Evolutionary conservation across 2,797 vertebrate genomes (phyloP).

Genomic region (Gymnodraco acuticeps): DNA sequence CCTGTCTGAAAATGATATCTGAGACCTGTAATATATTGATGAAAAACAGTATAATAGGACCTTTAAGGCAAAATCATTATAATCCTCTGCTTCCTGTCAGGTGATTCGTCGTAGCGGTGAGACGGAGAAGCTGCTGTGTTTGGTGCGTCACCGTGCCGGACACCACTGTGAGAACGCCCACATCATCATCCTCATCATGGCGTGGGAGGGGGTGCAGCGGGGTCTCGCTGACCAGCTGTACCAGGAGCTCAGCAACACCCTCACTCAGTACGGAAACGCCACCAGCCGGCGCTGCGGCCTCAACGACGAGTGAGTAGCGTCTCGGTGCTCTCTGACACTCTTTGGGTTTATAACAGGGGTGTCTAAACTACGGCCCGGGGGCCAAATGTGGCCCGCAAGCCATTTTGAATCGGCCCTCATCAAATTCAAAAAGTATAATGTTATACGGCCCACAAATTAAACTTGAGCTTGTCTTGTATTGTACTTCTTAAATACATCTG

Average conservation of each 20-base stretch:
- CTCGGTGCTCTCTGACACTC: not conserved
- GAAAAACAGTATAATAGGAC: too few species aligned
- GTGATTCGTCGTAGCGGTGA: constrained; percentile 92
- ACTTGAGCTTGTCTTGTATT: too few species aligned
- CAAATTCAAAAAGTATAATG: too few species aligned
- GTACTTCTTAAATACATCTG: too few species aligned
- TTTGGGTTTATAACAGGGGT: not conserved
- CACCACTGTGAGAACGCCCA: constrained; percentile 95
- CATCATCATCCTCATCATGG: constrained; percentile 96
- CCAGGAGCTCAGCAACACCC: constrained; percentile 90
- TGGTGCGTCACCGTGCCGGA: constrained; percentile 94
- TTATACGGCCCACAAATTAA: too few species aligned
- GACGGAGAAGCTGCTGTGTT: constrained; percentile 94
- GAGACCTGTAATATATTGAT: too few species aligned
- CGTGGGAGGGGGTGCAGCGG: constrained; percentile 95
- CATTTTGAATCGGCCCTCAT: too few species aligned
- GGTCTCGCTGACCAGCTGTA: constrained; percentile 93
- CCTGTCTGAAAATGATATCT: too few species aligned
- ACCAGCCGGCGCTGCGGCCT: constrained; percentile 97
- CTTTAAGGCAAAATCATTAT: constrained; percentile 1
- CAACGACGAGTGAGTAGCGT: constrained; percentile 93
- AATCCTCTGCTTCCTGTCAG: constrained; percentile 75
- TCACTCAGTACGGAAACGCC: constrained; percentile 94
- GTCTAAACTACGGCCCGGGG: too few species aligned
- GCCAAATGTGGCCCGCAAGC: too few species aligned